Evolutionary conservation across 2,797 vertebrate species (phyloP).

Genomic region (Halcyon chelicuti): DNA sequence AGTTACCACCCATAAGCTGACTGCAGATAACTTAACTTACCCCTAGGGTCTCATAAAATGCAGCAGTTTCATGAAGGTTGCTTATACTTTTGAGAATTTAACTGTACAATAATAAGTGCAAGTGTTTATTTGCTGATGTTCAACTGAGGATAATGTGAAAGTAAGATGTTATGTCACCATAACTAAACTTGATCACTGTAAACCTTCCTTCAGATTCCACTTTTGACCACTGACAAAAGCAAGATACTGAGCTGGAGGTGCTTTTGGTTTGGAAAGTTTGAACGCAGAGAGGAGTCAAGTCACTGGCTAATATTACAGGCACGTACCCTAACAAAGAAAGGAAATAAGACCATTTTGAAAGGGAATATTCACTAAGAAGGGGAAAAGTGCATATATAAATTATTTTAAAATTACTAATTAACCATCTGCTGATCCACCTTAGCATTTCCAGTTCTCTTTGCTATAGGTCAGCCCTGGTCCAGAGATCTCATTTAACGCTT

Average conservation of each 20-base stretch:
- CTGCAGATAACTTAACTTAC: background rate
- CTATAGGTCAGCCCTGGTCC: background rate
- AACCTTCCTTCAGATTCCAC: background rate
- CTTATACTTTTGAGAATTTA: background rate
- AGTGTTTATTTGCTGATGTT: background rate
- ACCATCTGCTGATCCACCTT: background rate
- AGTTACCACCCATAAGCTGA: background rate
- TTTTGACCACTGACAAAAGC: background rate
- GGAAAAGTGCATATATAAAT: background rate
- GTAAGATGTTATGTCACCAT: background rate
- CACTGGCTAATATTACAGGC: background rate
- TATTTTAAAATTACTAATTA: background rate
- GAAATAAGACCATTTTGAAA: background rate
- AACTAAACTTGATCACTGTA: background rate
- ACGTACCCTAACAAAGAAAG: background rate
- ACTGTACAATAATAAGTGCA: background rate
- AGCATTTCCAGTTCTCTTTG: background rate
- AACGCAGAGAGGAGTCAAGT: background rate
- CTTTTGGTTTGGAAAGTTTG: background rate
- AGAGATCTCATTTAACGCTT: background rate
- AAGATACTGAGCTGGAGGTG: background rate
- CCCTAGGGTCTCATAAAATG: background rate
- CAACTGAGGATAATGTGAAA: background rate
- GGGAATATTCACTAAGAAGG: background rate
- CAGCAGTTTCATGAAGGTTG: background rate